Evolutionary conservation across 1,140 invertebrate genomes (phyloP).

Genomic region (Phenacoccus solenopsis): DNA sequence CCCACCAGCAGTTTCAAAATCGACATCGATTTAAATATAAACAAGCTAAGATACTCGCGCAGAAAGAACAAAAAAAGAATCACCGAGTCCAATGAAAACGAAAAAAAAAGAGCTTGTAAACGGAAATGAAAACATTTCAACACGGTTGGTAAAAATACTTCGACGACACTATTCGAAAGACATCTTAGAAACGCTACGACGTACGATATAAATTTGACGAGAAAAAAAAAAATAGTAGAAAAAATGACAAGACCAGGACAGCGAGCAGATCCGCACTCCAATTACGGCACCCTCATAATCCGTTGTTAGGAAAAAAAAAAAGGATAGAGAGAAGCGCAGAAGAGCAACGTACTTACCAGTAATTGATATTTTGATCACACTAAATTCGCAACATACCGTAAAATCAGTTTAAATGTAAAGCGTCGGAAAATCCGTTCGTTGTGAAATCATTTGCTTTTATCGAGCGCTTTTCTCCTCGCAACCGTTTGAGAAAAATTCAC

Average conservation of each 20-base stretch:
- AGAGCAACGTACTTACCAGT: neutral
- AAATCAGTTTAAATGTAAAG: neutral
- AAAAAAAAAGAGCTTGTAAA: too few species aligned
- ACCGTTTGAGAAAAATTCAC: too few species aligned
- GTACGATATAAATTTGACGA: neutral
- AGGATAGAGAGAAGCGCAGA: neutral
- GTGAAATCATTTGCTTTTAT: too few species aligned
- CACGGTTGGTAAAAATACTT: neutral
- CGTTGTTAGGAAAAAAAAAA: neutral
- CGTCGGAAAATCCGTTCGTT: too few species aligned
- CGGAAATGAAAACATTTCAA: neutral
- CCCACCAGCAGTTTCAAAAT: too few species aligned
- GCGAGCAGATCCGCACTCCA: neutral
- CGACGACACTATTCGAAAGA: neutral
- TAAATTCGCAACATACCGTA: neutral
- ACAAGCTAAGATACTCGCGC: too few species aligned
- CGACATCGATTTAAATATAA: too few species aligned
- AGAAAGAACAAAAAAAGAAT: too few species aligned
- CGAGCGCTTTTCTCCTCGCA: too few species aligned
- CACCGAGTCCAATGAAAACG: too few species aligned
- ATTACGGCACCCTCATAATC: neutral
- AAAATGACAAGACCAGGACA: neutral
- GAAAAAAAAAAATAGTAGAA: neutral
- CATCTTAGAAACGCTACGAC: neutral
- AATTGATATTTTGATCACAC: neutral